Evolutionary conservation across 2,797 vertebrate species (phyloP), one percentile per base, ranked within the genome.

Genomic region (Hipposideros larvatus): DNA sequence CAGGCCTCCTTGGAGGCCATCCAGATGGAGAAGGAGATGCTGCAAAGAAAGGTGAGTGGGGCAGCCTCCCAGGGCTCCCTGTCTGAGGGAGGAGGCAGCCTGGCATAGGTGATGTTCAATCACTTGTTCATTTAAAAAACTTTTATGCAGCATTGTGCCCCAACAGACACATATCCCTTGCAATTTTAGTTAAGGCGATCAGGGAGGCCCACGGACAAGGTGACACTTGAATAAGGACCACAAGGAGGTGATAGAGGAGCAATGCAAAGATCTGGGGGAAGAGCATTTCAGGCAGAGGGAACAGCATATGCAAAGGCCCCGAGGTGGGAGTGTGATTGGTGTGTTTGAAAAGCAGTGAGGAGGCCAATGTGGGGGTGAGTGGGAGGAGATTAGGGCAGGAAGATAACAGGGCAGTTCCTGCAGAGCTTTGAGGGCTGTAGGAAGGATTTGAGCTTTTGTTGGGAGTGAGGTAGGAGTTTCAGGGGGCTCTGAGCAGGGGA

Each of bases 21-120:
- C 90, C 98, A 97, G 37, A 98, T 98, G 0, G 99, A 99, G 73
- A 99, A 98, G 21, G 98, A 98, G 88, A 98, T 61, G 1, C 98
- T 99, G 41, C 96, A 98, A 91, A 94, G 75, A 73, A 98, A 99
- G 99, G 99, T 98, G 82, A 91, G 97, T 10, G 24, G 43, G 19
- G 3, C 7, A 9, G 8, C 14, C 0, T 53, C 48, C 7, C 18
- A 22, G 18, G 16, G 51, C 13, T 19, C 13, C 4, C 41, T 31
- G 24, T 24, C 57, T 4, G 31, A 55, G 34, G 10, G 15, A 48
- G 83, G 59, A 24, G 31, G 7, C 22, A 19, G n/a, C 4, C 4
- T 2, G 15, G 19, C 22, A 0, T 19, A 16, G 31, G n/a, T 10
- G 15, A 22, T 1, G 3, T 31, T 41, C n/a, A 4, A 14, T 43